phyloP scores from a whole-genome alignment of 2,797 vertebrate genomes.

The Selene dorsalis region DNA sequence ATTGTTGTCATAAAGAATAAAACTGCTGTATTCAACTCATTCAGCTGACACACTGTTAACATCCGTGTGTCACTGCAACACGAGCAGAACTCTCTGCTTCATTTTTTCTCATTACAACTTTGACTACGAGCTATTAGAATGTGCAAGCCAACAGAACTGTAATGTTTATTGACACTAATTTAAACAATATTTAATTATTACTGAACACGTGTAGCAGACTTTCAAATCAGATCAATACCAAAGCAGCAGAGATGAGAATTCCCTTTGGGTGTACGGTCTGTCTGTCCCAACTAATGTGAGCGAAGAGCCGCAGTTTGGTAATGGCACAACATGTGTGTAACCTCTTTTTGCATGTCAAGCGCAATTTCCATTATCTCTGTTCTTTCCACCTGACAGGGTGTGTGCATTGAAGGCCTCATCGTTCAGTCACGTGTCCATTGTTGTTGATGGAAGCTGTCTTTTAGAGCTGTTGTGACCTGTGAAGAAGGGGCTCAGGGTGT shows the following conservation, averaged over 20 bases:
- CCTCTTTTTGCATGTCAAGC: background rate
- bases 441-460: constrained; percentile 25
- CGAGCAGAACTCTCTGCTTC: background rate
- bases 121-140: constrained; percentile 1
- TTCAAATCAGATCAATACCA: background rate
- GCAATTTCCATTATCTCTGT: constrained; percentile 1
- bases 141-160: background rate
- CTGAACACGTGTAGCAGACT: background rate
- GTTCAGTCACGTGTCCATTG: constrained; percentile 46
- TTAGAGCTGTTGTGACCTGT: constrained; percentile 26
- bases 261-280: background rate
- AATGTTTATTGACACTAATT: background rate
- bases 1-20: background rate
- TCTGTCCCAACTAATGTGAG: background rate
- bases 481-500: constrained; percentile 9
- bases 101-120: background rate
- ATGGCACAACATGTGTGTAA: background rate
- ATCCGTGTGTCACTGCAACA: background rate
- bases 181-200: background rate
- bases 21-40: background rate
- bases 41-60: background rate
- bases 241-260: background rate
- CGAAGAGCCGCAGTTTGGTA: background rate
- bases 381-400: constrained; percentile 16
- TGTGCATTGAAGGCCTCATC: constrained; percentile 1